Base-by-base conservation (phyloP, 2,888 invertebrate genomes). In the Trissonchulus sp. region DNA sequence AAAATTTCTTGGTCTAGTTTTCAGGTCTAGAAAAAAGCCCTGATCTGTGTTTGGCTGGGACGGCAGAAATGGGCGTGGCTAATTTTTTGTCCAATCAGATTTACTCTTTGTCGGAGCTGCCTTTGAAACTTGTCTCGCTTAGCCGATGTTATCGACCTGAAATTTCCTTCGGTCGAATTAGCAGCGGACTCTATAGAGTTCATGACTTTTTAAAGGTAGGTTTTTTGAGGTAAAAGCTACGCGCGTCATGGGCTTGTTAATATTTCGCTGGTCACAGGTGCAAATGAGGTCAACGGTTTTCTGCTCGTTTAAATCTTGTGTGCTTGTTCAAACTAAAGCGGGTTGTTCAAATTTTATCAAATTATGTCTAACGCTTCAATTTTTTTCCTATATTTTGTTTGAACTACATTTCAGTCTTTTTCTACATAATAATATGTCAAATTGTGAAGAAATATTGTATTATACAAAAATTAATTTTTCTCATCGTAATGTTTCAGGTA, bases 41-140 rank as follows among this genome's bases (percentile, higher is more conserved):
- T n/a, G n/a, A n/a, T n/a, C n/a, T n/a, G n/a, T 81, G 80, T 73
- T 76, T 84, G 48, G 82, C 83, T 0, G 83, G 83, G 35, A 84
- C 83, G 8, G 83, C 81, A n/a, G 83, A 83, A 77, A 84, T 83
- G 83, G 84, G 84, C 34, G 80, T 84, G 28, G 82, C 81, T 65
- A 76, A 80, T 3, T 77, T 78, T 31, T 60, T 77, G 80, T 68
- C 74, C 69, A 35, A 79, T 77, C n/a, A 68, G 77, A 80, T 78
- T 0, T 81, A 83, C 73, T 69, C 78, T n/a, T 72, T 77, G 48
- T 78, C 78, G 30, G 78, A 81, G 72, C 77, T 83, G 71, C 83
- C 83, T 2, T 33, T 79, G 31, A 74, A 80, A 75, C 79, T 81
- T 31, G 79, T 82, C 34, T 79, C 83, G 23, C 75, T 79, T 31